Conservation (phyloP, 2,797 vertebrate species). For the Halcyon leucocephala region DNA sequence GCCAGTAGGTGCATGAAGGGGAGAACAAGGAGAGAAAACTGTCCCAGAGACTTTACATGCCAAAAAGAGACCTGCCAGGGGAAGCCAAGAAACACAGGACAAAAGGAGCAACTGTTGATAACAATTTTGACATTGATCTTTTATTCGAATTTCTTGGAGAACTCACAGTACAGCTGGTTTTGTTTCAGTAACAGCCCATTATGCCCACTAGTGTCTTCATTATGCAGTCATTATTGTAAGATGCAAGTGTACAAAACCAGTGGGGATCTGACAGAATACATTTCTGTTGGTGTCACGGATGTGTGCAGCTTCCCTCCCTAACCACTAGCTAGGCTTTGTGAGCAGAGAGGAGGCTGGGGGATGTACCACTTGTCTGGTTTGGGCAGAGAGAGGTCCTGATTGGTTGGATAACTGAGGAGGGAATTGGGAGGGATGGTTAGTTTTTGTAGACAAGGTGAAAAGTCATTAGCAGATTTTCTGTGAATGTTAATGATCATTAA, state of each 20-base stretch:
- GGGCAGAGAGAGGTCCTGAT: neutral
- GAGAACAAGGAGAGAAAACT: neutral
- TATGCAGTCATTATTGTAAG: neutral
- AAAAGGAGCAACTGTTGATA: neutral
- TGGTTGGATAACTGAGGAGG: neutral
- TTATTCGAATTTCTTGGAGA: neutral
- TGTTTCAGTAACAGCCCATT: neutral
- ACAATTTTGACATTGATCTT: neutral
- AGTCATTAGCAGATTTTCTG: neutral
- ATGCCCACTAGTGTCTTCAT: neutral
- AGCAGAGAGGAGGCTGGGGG: neutral
- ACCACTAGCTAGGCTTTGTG: neutral
- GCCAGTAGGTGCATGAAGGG: neutral
- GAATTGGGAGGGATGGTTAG: neutral
- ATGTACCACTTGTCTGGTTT: neutral
- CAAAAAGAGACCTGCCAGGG: neutral
- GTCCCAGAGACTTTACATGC: neutral
- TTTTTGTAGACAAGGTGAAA: neutral
- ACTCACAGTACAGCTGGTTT: neutral
- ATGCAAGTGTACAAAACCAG: neutral
- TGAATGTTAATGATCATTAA: neutral
- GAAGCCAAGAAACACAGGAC: neutral
- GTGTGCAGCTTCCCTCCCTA: neutral
- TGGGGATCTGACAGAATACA: neutral
- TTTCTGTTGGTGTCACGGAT: neutral